Evolutionary conservation across 1,140 invertebrate species (phyloP), one percentile per base, ranked within the genome.

Genomic region (Meloidogyne hapla): DNA sequence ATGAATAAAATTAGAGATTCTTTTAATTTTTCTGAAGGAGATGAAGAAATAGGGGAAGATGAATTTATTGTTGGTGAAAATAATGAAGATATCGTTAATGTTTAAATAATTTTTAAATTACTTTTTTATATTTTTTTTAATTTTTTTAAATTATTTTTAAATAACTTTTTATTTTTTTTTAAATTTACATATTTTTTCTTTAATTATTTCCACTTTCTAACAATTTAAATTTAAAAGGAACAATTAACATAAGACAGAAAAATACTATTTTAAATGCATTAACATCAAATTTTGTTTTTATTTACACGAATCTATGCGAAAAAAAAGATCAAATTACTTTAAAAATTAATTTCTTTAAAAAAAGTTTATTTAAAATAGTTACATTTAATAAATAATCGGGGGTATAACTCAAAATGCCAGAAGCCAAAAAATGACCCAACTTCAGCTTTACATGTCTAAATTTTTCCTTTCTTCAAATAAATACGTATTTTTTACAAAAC

Each of bases 1-100:
- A n/a, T 73, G 21, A 64, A 64, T 13, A 25, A 63, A 25, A 64
- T 73, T 42, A 28, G 23, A 8, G 71, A 73, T 23, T 28, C 56
- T 40, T 63, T 73, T 26, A 38, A 13, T 45, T n/a, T 38, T 15
- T n/a, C 18, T 33, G 61, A 62, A 21, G 71, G 18, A n/a, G 61
- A 71, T 38, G 23, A 73, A 71, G 71, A 73, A 45, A n/a, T n/a
- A 15, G 25, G 3, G 3, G 45, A 65, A 26, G 71, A 26, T 4
- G 70, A 72, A 62, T 23, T 12, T 21, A 48, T 10, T 23, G 9
- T 26, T 42, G 13, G 8, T 6, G 42, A 45, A 18, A 15, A 45
- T 6, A 6, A 56, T 8, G 48, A 56, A 13, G 48, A 18, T 8
- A n/a, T 56, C n/a, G 18, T 56, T 56, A 56, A 56, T 56, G 48